Conservation (phyloP, 1,140 invertebrate species). For the Octopus sinensis region DNA sequence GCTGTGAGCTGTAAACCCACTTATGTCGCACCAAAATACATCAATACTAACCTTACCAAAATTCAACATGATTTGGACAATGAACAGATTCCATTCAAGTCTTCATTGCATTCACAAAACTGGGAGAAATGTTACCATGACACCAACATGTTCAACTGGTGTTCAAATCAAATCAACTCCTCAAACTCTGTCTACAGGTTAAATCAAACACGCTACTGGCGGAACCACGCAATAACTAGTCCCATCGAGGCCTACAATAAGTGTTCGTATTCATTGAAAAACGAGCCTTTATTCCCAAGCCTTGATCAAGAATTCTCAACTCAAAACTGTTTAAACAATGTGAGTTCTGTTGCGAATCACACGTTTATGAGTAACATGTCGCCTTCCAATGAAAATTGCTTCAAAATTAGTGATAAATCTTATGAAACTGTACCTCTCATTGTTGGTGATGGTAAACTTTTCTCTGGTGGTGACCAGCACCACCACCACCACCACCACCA, state of each 20-base stretch:
- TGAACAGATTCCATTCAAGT: constrained; percentile 5
- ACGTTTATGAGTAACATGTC: neutral
- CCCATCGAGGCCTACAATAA: constrained; percentile 10
- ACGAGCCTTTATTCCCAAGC: neutral
- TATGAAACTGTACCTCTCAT: neutral
- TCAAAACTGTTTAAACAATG: neutral
- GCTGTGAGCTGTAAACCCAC: constrained; percentile 12
- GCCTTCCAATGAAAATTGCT: constrained; percentile 11
- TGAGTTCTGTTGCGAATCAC: neutral
- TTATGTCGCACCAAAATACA: constrained; percentile 24
- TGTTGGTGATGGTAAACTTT: neutral
- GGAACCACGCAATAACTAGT: constrained; percentile 26
- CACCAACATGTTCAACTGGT: constrained; percentile 13
- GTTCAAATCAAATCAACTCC: neutral
- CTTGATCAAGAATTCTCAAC: constrained; percentile 1
- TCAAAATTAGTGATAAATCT: neutral
- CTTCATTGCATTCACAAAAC: neutral
- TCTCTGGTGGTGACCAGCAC: neutral
- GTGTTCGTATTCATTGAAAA: neutral
- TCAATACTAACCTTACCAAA: constrained; percentile 37
- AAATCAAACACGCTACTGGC: constrained; percentile 18
- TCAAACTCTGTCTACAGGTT: constrained; percentile 13
- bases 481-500: neutral
- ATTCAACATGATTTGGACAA: constrained; percentile 25
- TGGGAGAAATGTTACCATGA: constrained; percentile 1